A percentile compares a stretch with the other conserved stretches of the same genome.
Evolutionary conservation across 2,888 invertebrate genomes (phyloP).

Genomic region (Parelbella ahira): DNA sequence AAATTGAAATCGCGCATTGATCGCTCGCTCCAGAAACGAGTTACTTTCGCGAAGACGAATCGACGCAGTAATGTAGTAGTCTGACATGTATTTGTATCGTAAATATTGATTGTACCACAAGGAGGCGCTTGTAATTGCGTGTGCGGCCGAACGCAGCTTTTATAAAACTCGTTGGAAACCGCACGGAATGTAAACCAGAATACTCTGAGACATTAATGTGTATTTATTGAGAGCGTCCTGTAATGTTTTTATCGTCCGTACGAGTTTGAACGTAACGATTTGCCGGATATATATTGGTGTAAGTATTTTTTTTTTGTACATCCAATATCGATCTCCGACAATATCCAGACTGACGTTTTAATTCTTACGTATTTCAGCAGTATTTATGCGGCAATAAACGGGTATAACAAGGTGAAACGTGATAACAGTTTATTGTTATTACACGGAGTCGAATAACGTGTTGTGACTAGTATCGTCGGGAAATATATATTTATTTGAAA

Average conservation of each 20-base stretch:
- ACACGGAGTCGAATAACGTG: constrained; percentile 3
- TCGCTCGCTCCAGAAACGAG: constrained; percentile 41
- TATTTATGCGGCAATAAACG: constrained; percentile 37
- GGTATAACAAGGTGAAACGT: constrained; percentile 30
- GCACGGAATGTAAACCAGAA: constrained; percentile 79
- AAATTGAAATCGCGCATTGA: constrained; percentile 36
- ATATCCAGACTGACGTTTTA: constrained; percentile 38
- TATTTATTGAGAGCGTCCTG: constrained; percentile 77
- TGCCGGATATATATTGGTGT: constrained; percentile 43
- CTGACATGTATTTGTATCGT: constrained; percentile 59
- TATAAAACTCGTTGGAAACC: constrained; percentile 78
- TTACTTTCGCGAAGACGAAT: constrained; percentile 34
- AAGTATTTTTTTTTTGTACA: constrained; percentile 40
- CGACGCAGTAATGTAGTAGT: constrained; percentile 54
- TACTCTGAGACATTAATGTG: constrained; percentile 76
- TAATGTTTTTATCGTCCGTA: constrained; percentile 77
- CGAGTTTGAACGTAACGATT: constrained; percentile 56
- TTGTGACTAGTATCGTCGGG: background rate
- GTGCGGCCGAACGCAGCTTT: constrained; percentile 72
- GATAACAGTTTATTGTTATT: constrained; percentile 23
- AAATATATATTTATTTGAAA: constrained; percentile 35
- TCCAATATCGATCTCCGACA: constrained; percentile 39
- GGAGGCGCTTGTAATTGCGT: constrained; percentile 77
- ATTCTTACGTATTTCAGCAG: constrained; percentile 37
- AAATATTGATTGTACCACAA: constrained; percentile 73